A percentile compares a stretch with the other conserved stretches of the same genome.
Evolutionary conservation across 2,888 invertebrate species (phyloP).

Genomic region (Agapetus fuscipes): DNA sequence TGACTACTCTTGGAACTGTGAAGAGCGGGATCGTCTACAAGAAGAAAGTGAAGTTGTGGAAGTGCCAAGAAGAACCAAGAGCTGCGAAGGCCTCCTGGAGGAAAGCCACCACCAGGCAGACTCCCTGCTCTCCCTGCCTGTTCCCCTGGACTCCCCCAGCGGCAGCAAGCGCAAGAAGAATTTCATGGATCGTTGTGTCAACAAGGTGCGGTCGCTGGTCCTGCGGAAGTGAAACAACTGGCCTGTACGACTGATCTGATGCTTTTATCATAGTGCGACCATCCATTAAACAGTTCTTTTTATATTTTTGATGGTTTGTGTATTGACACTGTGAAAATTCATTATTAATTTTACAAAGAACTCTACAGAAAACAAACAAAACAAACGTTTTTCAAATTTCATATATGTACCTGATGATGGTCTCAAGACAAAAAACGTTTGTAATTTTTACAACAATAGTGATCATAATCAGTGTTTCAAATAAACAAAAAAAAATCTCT

Average conservation of each 20-base stretch:
- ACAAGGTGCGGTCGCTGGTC: conserved; percentile 71
- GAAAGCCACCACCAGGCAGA: conserved; percentile 39
- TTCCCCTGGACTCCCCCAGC: conserved; percentile 47
- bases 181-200: conserved; percentile 78
- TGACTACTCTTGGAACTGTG: no score
- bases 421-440: no score
- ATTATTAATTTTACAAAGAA: no score
- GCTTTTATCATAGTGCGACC: background rate
- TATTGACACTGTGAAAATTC: no score
- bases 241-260: background rate
- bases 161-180: conserved; percentile 63
- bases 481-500: no score
- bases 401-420: no score
- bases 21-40: conserved; percentile 29
- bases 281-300: no score
- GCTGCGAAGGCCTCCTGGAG: conserved; percentile 54
- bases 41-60: conserved; percentile 27
- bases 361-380: no score
- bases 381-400: no score
- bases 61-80: conserved; percentile 43
- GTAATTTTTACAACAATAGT: no score
- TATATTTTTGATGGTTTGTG: conserved; percentile 3
- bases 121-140: conserved; percentile 46
- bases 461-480: no score
- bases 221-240: conserved; percentile 27